Evolutionary conservation across 1,140 invertebrate genomes (phyloP).

Genomic region (Psilanteris sp.): DNA sequence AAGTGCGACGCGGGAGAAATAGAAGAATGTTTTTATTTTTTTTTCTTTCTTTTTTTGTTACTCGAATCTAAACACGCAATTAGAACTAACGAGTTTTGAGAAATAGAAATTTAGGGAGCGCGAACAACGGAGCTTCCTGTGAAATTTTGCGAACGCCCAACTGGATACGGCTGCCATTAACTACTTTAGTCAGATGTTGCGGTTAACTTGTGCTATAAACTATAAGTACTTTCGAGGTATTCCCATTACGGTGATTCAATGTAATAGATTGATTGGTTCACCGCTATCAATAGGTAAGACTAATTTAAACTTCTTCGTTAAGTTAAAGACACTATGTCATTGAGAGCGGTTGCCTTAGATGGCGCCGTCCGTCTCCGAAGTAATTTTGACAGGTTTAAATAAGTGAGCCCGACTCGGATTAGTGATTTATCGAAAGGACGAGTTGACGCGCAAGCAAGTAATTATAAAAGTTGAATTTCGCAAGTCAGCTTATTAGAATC

Average conservation of each 20-base stretch:
- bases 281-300: conserved; percentile 35
- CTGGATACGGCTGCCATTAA: conserved; percentile 20
- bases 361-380: neutral
- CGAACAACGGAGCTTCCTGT: neutral
- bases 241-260: conserved; percentile 53
- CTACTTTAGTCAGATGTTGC: conserved; percentile 30
- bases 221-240: conserved; percentile 51
- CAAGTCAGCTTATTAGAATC: conserved; percentile 17
- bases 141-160: conserved; percentile 16
- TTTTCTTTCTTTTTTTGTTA: too few species aligned
- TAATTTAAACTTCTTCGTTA: conserved; percentile 44
- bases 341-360: neutral
- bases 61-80: too few species aligned
- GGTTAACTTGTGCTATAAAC: conserved; percentile 47
- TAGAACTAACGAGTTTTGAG: neutral
- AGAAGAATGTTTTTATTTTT: too few species aligned
- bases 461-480: conserved; percentile 8
- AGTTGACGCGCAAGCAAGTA: conserved; percentile 1
- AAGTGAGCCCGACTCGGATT: too few species aligned
- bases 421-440: neutral
- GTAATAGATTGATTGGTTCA: conserved; percentile 54
- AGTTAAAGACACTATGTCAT: conserved; percentile 26
- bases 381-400: conserved; percentile 2
- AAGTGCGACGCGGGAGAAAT: too few species aligned
- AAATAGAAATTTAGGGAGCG: neutral